Evolutionary conservation across 1,140 invertebrate species (phyloP).

Genomic region (Pogonomyrmex barbatus): DNA sequence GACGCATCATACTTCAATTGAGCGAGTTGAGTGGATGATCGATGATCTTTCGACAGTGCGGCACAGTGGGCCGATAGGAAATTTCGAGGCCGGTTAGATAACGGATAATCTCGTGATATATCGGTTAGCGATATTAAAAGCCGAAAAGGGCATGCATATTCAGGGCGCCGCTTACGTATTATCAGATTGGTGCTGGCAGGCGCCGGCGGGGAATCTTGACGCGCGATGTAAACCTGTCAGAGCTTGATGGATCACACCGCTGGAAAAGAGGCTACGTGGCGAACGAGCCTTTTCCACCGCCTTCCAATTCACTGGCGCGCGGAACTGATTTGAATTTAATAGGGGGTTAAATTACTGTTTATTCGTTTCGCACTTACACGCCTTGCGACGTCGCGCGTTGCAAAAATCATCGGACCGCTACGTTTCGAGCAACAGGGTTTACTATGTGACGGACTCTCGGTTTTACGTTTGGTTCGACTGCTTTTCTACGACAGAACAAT

Average conservation of each 20-base stretch:
- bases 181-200: slow-evolving; percentile 81
- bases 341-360: slow-evolving; percentile 80
- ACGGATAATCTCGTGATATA: slow-evolving; percentile 80
- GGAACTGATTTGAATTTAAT: slow-evolving; percentile 82
- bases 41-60: slow-evolving; percentile 79
- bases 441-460: slow-evolving; percentile 14
- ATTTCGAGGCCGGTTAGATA: slow-evolving; percentile 77
- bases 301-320: slow-evolving; percentile 56
- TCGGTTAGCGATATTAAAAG: slow-evolving; percentile 82
- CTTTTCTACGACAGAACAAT: slow-evolving; percentile 5
- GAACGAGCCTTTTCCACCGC: slow-evolving; percentile 48
- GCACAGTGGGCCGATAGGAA: slow-evolving; percentile 72
- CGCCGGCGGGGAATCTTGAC: slow-evolving; percentile 80
- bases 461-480: not conserved
- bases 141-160: slow-evolving; percentile 83
- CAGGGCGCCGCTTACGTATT: slow-evolving; percentile 80
- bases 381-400: not conserved
- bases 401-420: not conserved
- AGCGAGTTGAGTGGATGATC: slow-evolving; percentile 71
- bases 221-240: slow-evolving; percentile 83
- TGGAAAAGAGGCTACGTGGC: slow-evolving; percentile 74
- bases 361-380: slow-evolving; percentile 66
- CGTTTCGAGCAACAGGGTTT: slow-evolving; percentile 39
- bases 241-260: slow-evolving; percentile 81
- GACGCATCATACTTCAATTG: slow-evolving; percentile 26